Evolutionary conservation across 2,113 vertebrate species (phyloP).

Genomic region (Natator depressus): DNA sequence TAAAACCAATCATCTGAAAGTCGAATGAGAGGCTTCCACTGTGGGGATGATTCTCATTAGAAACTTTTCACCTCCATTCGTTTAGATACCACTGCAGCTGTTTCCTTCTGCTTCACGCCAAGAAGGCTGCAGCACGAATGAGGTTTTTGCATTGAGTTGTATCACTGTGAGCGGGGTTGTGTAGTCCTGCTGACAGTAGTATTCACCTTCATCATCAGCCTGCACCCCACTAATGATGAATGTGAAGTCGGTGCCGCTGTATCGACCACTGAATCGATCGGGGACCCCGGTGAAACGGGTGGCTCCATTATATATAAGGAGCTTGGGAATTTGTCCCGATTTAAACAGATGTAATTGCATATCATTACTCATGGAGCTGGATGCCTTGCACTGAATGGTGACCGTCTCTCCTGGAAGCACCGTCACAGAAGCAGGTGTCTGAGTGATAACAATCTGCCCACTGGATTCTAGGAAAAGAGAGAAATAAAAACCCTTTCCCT

Average conservation of each 20-base stretch:
- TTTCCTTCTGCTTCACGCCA: not conserved
- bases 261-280: not conserved
- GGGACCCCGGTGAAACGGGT: not conserved
- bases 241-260: not conserved
- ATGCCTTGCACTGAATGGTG: not conserved
- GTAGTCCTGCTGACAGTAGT: conserved; percentile 22
- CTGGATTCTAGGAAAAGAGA: conserved; percentile 46
- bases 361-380: fast-evolving
- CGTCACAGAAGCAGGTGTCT: not conserved
- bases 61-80: not conserved
- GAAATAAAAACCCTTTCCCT: not conserved
- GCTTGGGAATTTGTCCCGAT: not conserved
- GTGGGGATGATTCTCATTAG: not conserved
- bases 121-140: not conserved
- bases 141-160: not conserved
- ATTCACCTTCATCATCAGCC: not conserved
- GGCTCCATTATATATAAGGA: not conserved
- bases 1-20: too few relatives aligned
- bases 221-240: conserved; percentile 7
- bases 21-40: not conserved
- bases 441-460: conserved; percentile 66
- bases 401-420: not conserved
- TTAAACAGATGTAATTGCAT: not conserved
- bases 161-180: not conserved
- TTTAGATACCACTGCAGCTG: not conserved